phyloP scores from a whole-genome alignment of 2,113 vertebrate species.

The Gasterosteus nipponicus region DNA sequence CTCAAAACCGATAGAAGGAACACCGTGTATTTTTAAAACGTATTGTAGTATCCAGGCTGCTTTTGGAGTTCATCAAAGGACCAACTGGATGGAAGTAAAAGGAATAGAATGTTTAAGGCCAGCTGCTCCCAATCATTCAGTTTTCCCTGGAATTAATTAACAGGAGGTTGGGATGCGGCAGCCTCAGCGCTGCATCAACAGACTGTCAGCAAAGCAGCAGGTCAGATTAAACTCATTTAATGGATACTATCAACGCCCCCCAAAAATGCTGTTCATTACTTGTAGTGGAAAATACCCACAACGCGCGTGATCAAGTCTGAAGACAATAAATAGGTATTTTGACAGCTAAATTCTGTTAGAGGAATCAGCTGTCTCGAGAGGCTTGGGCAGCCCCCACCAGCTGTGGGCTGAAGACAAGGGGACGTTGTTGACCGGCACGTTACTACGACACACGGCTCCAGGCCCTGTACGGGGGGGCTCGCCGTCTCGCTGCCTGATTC shows the following conservation, averaged over 20 bases:
- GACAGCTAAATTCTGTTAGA: neutral
- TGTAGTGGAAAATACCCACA: slow-evolving; percentile 8
- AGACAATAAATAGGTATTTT: neutral
- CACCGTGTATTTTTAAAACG: slow-evolving; percentile 49
- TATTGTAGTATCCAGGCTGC: slow-evolving; percentile 33
- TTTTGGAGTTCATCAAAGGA: slow-evolving; percentile 31
- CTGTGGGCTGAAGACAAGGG: neutral
- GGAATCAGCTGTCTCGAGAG: neutral
- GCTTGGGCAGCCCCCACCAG: neutral
- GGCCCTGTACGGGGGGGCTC: slow-evolving; percentile 4
- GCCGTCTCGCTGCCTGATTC: neutral
- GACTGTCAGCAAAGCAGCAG: slow-evolving; percentile 20
- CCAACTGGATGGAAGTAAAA: slow-evolving; percentile 47
- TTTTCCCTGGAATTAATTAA: slow-evolving; percentile 55
- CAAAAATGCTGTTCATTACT: neutral
- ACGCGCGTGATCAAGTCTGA: neutral
- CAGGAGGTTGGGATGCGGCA: slow-evolving; percentile 35
- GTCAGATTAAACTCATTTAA: slow-evolving; percentile 25
- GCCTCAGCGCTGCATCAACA: slow-evolving; percentile 23
- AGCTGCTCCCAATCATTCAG: slow-evolving; percentile 66
- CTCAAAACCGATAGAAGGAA: slow-evolving; percentile 24
- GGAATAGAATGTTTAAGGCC: slow-evolving; percentile 55
- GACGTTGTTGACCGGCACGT: neutral
- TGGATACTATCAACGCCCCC: neutral
- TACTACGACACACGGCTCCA: neutral